Conservation (phyloP, 2,888 invertebrate species). For the Chymomyza caudatula region DNA sequence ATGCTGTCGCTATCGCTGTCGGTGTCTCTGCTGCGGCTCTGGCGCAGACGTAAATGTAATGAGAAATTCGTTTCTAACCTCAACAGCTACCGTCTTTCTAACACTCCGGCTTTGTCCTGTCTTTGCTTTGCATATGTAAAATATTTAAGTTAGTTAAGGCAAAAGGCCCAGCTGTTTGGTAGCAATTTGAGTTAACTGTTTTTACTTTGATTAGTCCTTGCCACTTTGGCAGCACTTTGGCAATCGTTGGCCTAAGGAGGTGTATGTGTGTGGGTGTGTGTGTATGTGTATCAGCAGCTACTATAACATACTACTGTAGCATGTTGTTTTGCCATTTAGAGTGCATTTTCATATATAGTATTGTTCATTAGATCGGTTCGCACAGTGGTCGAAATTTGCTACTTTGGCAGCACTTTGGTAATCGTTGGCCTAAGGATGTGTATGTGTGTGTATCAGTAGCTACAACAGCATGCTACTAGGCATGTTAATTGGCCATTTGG, state of each 20-base stretch:
- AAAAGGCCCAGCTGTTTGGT: not conserved
- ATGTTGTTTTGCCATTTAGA: too few species aligned
- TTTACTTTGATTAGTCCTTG: not conserved
- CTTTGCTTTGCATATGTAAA: not conserved
- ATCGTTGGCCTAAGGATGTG: too few species aligned
- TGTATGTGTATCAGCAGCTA: not conserved
- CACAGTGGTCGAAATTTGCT: too few species aligned
- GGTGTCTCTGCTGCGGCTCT: not conserved
- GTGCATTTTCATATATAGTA: too few species aligned
- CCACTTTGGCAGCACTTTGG: not conserved
- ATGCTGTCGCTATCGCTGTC: not conserved
- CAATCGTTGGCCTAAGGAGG: not conserved
- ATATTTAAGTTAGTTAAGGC: not conserved
- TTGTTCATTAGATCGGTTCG: too few species aligned
- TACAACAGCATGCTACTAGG: too few species aligned
- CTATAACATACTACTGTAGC: too few species aligned
- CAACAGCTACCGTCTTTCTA: not conserved
- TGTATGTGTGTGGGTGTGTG: not conserved
- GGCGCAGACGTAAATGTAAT: conserved; percentile 24
- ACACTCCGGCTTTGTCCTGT: not conserved
- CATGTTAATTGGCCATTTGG: too few species aligned
- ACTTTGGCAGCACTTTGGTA: too few species aligned
- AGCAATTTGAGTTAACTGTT: not conserved
- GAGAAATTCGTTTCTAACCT: conserved; percentile 9
- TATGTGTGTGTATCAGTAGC: too few species aligned